Percentiles rank a stretch among this genome's conserved stretches.
Conservation (phyloP, 1,140 invertebrate species). For the Cardiocondyla obscurior region DNA sequence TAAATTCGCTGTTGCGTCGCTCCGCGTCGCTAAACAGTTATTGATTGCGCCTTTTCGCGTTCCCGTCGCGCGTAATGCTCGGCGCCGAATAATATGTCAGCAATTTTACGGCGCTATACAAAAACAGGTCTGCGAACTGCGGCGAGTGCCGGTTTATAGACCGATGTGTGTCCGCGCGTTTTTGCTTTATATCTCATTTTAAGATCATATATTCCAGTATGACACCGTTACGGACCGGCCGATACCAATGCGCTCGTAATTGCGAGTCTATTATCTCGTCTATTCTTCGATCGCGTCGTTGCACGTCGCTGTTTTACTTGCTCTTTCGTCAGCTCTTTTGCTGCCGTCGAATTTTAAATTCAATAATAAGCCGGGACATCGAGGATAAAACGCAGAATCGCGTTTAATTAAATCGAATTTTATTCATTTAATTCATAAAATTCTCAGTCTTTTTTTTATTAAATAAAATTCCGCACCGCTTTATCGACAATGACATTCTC, state of each 20-base stretch:
- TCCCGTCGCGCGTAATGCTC: neutral
- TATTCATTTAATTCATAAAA: neutral
- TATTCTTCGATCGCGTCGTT: neutral
- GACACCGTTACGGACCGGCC: neutral
- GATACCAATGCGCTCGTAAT: slow-evolving; percentile 3
- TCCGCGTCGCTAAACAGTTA: slow-evolving; percentile 17
- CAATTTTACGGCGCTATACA: slow-evolving; percentile 44
- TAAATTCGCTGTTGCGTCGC: neutral
- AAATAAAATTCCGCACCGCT: neutral
- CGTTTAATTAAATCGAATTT: neutral
- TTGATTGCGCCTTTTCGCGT: slow-evolving; percentile 13
- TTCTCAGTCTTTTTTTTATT: neutral
- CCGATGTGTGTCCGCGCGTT: slow-evolving; percentile 20
- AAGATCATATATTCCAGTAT: slow-evolving; percentile 39
- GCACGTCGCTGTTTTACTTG: neutral
- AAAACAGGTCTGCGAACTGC: slow-evolving; percentile 33
- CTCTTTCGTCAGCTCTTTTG: neutral
- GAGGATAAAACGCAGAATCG: neutral
- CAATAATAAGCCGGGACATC: neutral
- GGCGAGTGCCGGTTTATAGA: slow-evolving; percentile 34
- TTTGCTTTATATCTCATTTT: slow-evolving; percentile 52
- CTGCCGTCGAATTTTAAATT: neutral
- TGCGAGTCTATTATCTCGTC: slow-evolving; percentile 10
- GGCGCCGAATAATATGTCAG: slow-evolving; percentile 37
- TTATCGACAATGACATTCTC: neutral